Conservation (phyloP, 2,888 invertebrate species). For the Mayetiola destructor region DNA sequence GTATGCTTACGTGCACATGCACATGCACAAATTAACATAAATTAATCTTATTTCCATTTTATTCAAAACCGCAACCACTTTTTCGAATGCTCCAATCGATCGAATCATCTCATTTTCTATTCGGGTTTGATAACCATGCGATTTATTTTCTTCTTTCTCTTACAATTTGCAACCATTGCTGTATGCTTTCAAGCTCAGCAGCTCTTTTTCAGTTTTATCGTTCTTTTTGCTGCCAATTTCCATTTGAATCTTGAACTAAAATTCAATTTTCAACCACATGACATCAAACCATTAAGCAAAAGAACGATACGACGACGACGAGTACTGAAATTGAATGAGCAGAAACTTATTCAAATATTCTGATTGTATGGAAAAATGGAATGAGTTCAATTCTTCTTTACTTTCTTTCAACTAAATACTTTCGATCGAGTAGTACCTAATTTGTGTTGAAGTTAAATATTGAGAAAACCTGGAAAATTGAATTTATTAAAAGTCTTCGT, state of each 20-base stretch:
- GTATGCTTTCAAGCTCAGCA: background rate
- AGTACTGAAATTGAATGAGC: background rate
- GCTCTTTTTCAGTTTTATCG: background rate
- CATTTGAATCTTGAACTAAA: background rate
- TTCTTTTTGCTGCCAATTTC: background rate
- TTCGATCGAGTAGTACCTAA: too few relatives aligned
- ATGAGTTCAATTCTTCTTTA: too few relatives aligned
- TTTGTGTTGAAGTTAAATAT: too few relatives aligned
- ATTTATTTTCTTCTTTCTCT: background rate
- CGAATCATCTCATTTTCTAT: background rate
- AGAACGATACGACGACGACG: too few relatives aligned
- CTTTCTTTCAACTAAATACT: too few relatives aligned
- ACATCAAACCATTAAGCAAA: too few relatives aligned
- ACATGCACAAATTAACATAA: conserved; percentile 2
- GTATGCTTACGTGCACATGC: too few relatives aligned
- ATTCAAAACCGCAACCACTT: background rate
- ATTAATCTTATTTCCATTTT: conserved; percentile 7
- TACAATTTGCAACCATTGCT: background rate
- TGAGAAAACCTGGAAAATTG: too few relatives aligned
- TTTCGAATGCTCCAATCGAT: background rate
- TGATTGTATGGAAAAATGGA: too few relatives aligned
- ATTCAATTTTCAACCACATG: background rate
- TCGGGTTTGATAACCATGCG: background rate
- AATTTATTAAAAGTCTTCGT: too few relatives aligned
- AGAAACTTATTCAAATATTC: too few relatives aligned